phyloP scores from a whole-genome alignment of 2,888 invertebrate species.

The Polietes domitor region DNA sequence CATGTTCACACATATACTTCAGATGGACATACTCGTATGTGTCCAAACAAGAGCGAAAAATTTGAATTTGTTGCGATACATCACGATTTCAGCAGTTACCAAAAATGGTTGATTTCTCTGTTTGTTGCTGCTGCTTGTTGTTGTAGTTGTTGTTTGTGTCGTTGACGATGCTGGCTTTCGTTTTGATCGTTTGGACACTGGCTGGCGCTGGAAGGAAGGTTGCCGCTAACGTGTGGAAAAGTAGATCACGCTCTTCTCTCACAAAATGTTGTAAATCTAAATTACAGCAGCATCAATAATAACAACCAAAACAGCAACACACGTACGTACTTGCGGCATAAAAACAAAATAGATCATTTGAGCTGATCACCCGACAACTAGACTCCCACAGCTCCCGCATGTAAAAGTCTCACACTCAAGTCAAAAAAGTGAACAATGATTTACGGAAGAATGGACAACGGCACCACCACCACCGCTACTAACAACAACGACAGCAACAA shows the following conservation, averaged over 20 bases:
- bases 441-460: constrained; percentile 51
- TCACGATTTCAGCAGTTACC: constrained; percentile 65
- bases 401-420: constrained; percentile 61
- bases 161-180: constrained; percentile 3
- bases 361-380: constrained; percentile 57
- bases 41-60: constrained; percentile 65
- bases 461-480: constrained; percentile 12
- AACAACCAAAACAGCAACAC: constrained; percentile 40
- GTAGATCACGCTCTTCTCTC: constrained; percentile 66
- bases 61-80: constrained; percentile 65
- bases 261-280: constrained; percentile 63
- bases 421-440: constrained; percentile 61
- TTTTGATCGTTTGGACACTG: constrained; percentile 49
- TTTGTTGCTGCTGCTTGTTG: too few species aligned
- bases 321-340: constrained; percentile 36
- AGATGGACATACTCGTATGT: constrained; percentile 28
- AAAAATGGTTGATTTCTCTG: constrained; percentile 58
- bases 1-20: constrained; percentile 10
- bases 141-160: too few species aligned
- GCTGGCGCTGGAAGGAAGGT: constrained; percentile 60
- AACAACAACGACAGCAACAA: constrained; percentile 9
- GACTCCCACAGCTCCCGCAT: constrained; percentile 66
- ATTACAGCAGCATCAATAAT: constrained; percentile 54
- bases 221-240: constrained; percentile 62
- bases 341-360: constrained; percentile 59